Conservation (phyloP, 2,113 vertebrate species). For the Hippocampus guttulatus region DNA sequence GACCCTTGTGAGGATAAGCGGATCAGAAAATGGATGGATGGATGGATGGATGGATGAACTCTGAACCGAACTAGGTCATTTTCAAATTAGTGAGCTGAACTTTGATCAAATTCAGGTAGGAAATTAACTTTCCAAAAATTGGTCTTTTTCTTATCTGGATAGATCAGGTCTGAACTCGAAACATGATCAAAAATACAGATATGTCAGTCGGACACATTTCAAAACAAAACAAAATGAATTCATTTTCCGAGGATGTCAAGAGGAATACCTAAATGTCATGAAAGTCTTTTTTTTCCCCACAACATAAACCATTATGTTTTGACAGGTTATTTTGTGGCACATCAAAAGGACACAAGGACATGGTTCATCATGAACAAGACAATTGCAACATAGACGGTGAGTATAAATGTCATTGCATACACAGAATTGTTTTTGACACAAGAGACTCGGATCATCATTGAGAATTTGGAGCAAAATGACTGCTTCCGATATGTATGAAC, state of each 20-base stretch:
- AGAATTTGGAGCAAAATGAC: neutral
- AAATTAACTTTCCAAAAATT: too few species aligned
- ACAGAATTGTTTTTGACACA: neutral
- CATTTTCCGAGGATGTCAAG: too few species aligned
- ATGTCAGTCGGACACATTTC: neutral
- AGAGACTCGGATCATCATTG: neutral
- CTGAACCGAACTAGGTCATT: too few species aligned
- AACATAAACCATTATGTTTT: neutral
- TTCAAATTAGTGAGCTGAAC: too few species aligned
- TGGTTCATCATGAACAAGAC: conserved; percentile 89
- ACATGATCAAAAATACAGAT: neutral
- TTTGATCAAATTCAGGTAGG: too few species aligned
- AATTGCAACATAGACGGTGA: conserved; percentile 86
- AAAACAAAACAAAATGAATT: neutral
- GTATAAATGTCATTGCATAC: neutral
- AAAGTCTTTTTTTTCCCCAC: neutral
- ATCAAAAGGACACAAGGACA: conserved; percentile 79
- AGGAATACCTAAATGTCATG: neutral
- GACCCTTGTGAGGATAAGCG: too few species aligned
- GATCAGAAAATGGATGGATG: too few species aligned
- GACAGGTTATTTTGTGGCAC: conserved; percentile 83
- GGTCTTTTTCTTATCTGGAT: too few species aligned
- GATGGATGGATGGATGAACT: too few species aligned
- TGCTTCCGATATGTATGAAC: too few species aligned
- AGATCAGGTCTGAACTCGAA: too few species aligned